Conservation (phyloP, 2,888 invertebrate genomes). For the Catocala fraxini region DNA sequence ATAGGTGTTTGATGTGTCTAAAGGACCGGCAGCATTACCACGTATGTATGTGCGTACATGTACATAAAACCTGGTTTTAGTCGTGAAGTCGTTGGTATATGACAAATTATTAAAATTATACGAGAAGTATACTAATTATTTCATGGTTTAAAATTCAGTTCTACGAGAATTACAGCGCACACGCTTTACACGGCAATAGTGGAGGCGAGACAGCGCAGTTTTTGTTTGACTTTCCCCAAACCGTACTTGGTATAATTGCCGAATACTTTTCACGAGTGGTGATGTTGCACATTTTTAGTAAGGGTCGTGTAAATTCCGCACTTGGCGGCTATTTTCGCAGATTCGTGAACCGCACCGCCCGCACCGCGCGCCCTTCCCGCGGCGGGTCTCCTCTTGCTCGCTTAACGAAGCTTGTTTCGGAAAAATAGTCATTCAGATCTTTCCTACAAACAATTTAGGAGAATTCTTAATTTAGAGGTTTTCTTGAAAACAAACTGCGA, state of each 20-base stretch:
- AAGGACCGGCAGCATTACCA: too few species aligned
- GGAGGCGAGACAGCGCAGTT: not conserved
- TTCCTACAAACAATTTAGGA: slow-evolving; percentile 7
- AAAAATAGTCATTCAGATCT: slow-evolving; percentile 20
- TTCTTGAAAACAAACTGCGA: too few species aligned
- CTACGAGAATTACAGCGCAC: too few species aligned
- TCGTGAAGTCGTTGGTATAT: too few species aligned
- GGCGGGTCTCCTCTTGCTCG: not conserved
- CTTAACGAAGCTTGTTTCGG: slow-evolving; percentile 22
- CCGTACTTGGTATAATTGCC: slow-evolving; percentile 1
- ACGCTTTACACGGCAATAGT: not conserved
- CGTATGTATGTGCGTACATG: too few species aligned
- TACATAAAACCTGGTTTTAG: too few species aligned
- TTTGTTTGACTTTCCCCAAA: not conserved
- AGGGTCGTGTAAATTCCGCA: slow-evolving; percentile 5
- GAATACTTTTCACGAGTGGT: slow-evolving; percentile 5
- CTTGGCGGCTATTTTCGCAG: slow-evolving; percentile 10
- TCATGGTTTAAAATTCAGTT: too few species aligned
- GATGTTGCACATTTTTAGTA: slow-evolving; percentile 12
- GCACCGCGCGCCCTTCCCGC: not conserved
- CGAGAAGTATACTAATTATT: too few species aligned
- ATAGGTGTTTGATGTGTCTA: too few species aligned
- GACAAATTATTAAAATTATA: too few species aligned
- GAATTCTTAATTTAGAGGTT: slow-evolving; percentile 12
- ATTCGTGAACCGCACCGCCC: slow-evolving; percentile 6